Base-by-base conservation (phyloP, 2,888 invertebrate genomes). In the Leucozona laternaria region DNA sequence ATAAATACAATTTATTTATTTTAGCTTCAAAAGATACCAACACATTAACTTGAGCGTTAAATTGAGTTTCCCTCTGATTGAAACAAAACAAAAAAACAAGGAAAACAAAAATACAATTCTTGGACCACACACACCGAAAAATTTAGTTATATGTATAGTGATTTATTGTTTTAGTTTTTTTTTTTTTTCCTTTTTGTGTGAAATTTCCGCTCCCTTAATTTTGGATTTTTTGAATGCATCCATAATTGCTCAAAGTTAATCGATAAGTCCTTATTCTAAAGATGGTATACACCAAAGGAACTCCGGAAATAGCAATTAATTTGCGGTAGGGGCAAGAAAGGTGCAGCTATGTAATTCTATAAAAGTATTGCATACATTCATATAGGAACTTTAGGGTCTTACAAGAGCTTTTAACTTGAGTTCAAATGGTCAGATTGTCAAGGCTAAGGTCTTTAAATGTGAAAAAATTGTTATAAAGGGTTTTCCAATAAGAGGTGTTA, bases 1-100 rank as follows among this genome's bases (percentile, higher is more conserved):
- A 64, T 31, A 45, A 43, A 64, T 64, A 40, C 28, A 43, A 25
- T 45, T 17, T 43, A 28, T 45, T 45, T 31, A 28, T 28, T 45
- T 45, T 43, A 28, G 40, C 28, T 62, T 25, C 11, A 13, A 45
- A 64, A 64, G 11, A 45, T 20, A 64, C 60, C 13, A 60, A 60
- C 64, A 45, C 25, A 37, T 60, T 40, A 40, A 60, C 22, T 60
- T 60, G 40, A 60, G 40, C 40, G 60, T 60, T 60, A 64, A 64
- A 45, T 64, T 64, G 45, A 64, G 17, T 64, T 43, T 64, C 11
- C 13, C 17, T 45, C 17, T 64, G 45, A 64, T 64, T 64, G 43
- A 62, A 60, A 8, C 0, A 8, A 5, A 25, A 28, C 45, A 22
- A 22, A 6, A 58, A 34, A 58, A 22, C 8, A 50, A 20, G 3